Percentiles rank a stretch among this genome's conserved stretches.
Evolutionary conservation across 2,888 invertebrate genomes (phyloP).

Genomic region (Tetrapedia diversipes): DNA sequence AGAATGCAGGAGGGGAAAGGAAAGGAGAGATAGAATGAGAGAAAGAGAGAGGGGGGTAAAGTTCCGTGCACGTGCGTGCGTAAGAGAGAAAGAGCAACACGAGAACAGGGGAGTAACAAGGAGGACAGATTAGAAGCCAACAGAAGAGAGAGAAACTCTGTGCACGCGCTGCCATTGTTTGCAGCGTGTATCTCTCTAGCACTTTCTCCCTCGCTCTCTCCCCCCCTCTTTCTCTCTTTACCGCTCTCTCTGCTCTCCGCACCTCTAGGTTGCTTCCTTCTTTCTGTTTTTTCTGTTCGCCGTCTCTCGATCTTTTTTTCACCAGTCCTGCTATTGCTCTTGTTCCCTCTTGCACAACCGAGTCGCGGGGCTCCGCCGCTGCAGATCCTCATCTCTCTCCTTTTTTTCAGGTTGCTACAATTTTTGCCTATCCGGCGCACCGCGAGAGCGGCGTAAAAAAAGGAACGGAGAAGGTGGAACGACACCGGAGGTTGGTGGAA

Average conservation of each 20-base stretch:
- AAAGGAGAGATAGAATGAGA: background rate
- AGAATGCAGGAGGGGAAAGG: background rate
- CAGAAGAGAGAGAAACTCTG: constrained; percentile 65
- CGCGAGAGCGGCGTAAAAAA: background rate
- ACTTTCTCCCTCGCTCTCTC: constrained; percentile 23
- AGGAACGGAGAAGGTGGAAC: background rate
- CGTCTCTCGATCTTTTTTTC: constrained; percentile 18
- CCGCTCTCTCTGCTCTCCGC: constrained; percentile 26
- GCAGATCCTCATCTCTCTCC: constrained; percentile 25
- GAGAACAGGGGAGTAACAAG: constrained; percentile 41
- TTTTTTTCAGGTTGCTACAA: constrained; percentile 62
- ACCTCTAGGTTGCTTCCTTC: constrained; percentile 17
- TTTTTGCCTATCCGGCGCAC: constrained; percentile 70
- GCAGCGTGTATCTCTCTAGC: constrained; percentile 79
- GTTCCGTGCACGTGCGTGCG: background rate
- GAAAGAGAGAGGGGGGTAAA: background rate
- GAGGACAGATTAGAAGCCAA: constrained; percentile 45
- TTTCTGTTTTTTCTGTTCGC: constrained; percentile 33
- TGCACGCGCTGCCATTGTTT: constrained; percentile 82
- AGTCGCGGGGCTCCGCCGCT: constrained; percentile 36
- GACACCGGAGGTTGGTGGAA: constrained; percentile 5
- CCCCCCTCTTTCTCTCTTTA: constrained; percentile 5
- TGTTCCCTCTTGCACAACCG: constrained; percentile 27
- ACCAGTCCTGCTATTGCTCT: constrained; percentile 51
- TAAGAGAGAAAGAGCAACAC: background rate